Conservation (phyloP, 2,888 invertebrate species). For the Ectemnius lituratus region DNA sequence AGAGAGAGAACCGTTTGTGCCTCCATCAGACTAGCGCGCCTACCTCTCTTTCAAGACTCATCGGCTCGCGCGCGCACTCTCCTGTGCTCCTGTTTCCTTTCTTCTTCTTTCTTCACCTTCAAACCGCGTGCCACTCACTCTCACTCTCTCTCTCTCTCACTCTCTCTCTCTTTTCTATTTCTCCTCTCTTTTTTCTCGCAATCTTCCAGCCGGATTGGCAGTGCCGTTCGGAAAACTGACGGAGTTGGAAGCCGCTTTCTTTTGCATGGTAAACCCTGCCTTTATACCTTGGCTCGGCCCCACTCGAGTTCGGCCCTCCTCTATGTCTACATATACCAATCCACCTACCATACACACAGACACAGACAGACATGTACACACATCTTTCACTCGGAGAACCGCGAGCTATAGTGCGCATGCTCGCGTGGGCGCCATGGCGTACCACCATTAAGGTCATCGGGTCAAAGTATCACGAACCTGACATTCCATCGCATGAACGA, state of each 20-base stretch:
- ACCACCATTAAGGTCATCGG: conserved; percentile 50
- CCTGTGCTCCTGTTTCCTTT: conserved; percentile 13
- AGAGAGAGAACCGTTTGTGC: conserved; percentile 36
- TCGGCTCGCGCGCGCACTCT: conserved; percentile 15
- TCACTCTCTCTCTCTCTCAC: not conserved
- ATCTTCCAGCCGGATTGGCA: conserved; percentile 36
- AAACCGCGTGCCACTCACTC: too few relatives aligned
- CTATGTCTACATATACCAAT: not conserved
- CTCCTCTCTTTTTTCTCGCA: conserved; percentile 18
- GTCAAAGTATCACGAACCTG: conserved; percentile 48
- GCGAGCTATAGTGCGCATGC: conserved; percentile 30
- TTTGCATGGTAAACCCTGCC: conserved; percentile 26
- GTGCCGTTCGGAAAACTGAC: conserved; percentile 25
- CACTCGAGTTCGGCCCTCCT: not conserved
- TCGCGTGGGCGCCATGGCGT: conserved; percentile 33
- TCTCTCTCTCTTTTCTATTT: not conserved
- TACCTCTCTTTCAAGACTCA: conserved; percentile 28
- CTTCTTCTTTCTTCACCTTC: conserved; percentile 7
- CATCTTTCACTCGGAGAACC: not conserved
- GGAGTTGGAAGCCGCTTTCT: conserved; percentile 19
- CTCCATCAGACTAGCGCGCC: conserved; percentile 32
- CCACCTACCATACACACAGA: too few relatives aligned
- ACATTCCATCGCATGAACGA: conserved; percentile 47
- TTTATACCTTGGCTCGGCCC: conserved; percentile 4
- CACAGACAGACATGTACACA: too few relatives aligned